Evolutionary conservation across 2,797 vertebrate species (phyloP).

Genomic region (Sciurus carolinensis): DNA sequence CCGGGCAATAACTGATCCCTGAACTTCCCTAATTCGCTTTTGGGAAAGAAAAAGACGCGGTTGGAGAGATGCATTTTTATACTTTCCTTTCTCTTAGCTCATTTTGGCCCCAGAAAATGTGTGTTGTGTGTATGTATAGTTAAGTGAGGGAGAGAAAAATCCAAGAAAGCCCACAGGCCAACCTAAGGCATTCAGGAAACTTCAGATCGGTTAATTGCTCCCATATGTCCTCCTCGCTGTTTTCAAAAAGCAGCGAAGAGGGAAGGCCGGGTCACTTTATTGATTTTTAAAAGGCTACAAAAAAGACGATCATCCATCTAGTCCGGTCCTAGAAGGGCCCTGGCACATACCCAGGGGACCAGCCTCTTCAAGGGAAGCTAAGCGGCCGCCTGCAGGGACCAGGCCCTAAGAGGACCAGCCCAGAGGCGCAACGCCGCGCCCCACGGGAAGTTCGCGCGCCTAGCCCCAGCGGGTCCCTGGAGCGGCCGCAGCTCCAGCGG

Average conservation of each 20-base stretch:
- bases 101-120: conserved; percentile 42
- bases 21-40: neutral
- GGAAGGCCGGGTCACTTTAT: conserved; percentile 26
- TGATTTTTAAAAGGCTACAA: conserved; percentile 36
- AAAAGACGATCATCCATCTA: neutral
- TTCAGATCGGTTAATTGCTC: conserved; percentile 83
- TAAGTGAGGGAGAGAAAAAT: conserved; percentile 57
- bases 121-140: conserved; percentile 36
- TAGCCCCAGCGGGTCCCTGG: neutral
- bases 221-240: conserved; percentile 79
- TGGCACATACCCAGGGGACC: neutral
- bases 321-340: neutral
- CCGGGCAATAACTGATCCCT: neutral
- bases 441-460: conserved; percentile 50
- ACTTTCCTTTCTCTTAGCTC: conserved; percentile 23
- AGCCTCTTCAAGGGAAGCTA: neutral
- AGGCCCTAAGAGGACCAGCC: neutral
- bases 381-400: neutral
- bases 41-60: neutral
- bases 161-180: too few species aligned
- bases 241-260: conserved; percentile 65
- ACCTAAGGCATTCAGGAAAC: conserved; percentile 76
- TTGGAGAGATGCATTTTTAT: neutral
- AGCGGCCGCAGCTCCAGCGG: neutral
- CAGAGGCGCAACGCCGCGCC: neutral